phyloP scores from a whole-genome alignment of 2,888 invertebrate genomes.

The Zhuqinia jingwanae region DNA sequence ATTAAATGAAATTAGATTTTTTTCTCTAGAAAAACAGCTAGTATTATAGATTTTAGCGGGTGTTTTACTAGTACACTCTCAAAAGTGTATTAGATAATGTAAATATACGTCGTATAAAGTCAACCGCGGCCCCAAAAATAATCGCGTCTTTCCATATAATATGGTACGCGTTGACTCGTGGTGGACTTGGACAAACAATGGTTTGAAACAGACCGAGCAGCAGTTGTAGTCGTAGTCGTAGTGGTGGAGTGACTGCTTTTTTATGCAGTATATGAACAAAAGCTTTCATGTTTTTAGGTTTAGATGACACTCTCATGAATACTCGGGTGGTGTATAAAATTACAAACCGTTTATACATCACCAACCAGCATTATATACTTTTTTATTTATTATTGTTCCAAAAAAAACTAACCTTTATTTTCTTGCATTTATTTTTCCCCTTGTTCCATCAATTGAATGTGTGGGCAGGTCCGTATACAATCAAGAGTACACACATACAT shows the following conservation, averaged over 20 bases:
- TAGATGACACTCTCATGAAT: constrained; percentile 31
- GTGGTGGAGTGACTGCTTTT: constrained; percentile 17
- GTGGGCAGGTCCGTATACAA: too few relatives aligned
- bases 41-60: too few relatives aligned
- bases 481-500: too few relatives aligned
- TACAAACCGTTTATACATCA: constrained; percentile 7
- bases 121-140: constrained; percentile 3
- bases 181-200: constrained; percentile 35
- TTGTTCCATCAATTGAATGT: not conserved
- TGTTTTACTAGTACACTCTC: too few relatives aligned
- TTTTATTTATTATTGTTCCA: not conserved
- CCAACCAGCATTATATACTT: not conserved
- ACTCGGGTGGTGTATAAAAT: constrained; percentile 31
- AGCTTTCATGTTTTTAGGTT: constrained; percentile 24
- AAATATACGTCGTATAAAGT: not conserved
- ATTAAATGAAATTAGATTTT: too few relatives aligned
- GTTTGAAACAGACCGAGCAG: constrained; percentile 5
- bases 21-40: too few relatives aligned
- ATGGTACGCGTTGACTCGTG: not conserved
- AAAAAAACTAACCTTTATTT: constrained; percentile 17
- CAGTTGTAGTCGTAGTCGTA: not conserved
- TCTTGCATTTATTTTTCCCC: not conserved
- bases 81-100: not conserved
- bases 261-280: too few relatives aligned
- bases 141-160: not conserved